phyloP scores from a whole-genome alignment of 2,113 vertebrate genomes.

The Neofelis nebulosa region DNA sequence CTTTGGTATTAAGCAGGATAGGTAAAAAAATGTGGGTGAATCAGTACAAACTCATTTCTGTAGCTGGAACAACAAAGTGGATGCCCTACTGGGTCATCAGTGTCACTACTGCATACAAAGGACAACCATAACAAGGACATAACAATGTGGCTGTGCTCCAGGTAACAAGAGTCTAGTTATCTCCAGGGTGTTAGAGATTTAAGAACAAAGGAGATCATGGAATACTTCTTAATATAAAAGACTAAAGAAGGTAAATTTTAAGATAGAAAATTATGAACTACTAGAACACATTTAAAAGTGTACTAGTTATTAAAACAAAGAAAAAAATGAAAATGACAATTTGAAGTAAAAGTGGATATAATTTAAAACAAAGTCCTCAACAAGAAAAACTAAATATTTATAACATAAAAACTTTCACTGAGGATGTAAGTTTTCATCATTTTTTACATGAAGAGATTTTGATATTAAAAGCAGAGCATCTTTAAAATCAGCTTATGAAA shows the following conservation, averaged over 20 bases:
- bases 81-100: background rate
- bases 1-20: background rate
- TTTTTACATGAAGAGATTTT: constrained; percentile 48
- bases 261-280: constrained; percentile 22
- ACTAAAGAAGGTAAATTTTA: background rate
- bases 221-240: background rate
- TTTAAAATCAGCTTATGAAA: constrained; percentile 44
- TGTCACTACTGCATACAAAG: background rate
- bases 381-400: constrained; percentile 40
- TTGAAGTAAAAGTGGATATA: constrained; percentile 27
- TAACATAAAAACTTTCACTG: background rate
- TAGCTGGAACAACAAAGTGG: constrained; percentile 28
- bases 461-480: constrained; percentile 21
- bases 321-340: background rate
- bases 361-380: constrained; percentile 35
- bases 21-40: constrained; percentile 12
- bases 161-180: background rate
- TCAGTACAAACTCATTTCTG: background rate
- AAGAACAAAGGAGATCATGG: background rate
- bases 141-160: background rate
- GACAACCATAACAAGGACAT: background rate
- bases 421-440: background rate
- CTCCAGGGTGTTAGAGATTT: background rate
- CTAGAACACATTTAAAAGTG: background rate
- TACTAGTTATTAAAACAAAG: constrained; percentile 27